A percentile compares a stretch with the other conserved stretches of the same genome.
phyloP scores from a whole-genome alignment of 1,140 invertebrate species.

The Hypsibius dujardini region DNA sequence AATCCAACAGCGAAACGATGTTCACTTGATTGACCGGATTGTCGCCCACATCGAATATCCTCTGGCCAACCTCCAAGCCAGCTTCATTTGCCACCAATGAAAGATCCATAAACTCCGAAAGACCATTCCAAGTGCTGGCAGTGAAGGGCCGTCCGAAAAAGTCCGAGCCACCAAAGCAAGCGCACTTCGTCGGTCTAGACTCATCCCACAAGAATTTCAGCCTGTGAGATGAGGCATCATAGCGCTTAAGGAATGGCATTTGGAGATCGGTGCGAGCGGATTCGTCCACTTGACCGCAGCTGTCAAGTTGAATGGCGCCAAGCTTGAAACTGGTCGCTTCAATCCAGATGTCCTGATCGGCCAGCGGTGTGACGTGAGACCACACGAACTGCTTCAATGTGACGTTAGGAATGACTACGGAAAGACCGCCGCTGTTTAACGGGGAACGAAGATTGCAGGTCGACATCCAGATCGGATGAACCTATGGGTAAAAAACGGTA shows the following conservation, averaged over 20 bases:
- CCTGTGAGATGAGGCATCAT: constrained; percentile 68
- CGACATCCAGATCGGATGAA: constrained; percentile 64
- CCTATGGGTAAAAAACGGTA: constrained; percentile 30
- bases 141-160: constrained; percentile 11
- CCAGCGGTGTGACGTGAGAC: constrained; percentile 21
- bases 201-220: constrained; percentile 83
- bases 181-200: neutral
- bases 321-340: constrained; percentile 13
- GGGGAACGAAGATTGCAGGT: constrained; percentile 84
- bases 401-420: constrained; percentile 62
- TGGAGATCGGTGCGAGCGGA: neutral
- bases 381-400: constrained; percentile 46
- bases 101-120: neutral
- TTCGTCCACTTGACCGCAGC: constrained; percentile 24
- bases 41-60: constrained; percentile 10
- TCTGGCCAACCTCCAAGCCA: constrained; percentile 2
- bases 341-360: constrained; percentile 12
- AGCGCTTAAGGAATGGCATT: constrained; percentile 51
- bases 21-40: neutral
- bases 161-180: neutral
- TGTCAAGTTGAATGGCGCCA: constrained; percentile 11
- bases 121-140: constrained; percentile 2
- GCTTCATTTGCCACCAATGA: neutral
- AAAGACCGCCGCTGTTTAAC: constrained; percentile 69
- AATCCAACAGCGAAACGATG: neutral